Base-by-base conservation (phyloP, 1,140 invertebrate genomes). In the Drosophila dunni region DNA sequence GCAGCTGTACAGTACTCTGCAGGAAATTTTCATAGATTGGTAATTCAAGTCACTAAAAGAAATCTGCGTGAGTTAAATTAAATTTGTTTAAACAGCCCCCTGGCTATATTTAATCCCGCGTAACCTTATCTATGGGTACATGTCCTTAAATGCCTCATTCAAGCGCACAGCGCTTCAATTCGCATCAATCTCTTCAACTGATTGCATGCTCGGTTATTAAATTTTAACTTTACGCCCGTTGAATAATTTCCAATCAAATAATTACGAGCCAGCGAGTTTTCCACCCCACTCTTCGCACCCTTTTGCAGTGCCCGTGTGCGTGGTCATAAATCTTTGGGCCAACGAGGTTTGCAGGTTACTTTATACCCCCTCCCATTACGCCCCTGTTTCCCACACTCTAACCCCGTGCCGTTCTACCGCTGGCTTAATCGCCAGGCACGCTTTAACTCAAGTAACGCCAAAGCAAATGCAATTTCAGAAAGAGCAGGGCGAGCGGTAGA, bases 221-320 rank as follows among this genome's bases (percentile, higher is more conserved):
- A 79, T 79, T 79, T 76, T 73, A 64, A 73, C 66, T 67, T 79
- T 72, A 75, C 75, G 72, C 75, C 62, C 61, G 56, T 79, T 79
- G 67, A 79, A 76, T 79, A 79, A 79, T 79, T 79, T 76, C 67
- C 73, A 79, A 75, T 75, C 76, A 79, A 79, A 79, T 79, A 79
- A 79, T 79, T 79, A 76, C 76, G 50, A 76, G 44, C 66, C 61
- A 71, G 40, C 72, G 71, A 70, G 24, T 73, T 57, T 57, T 48
- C 63, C 45, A 36, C 68, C 10, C 38, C 34, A 33, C 38, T 33
- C 45, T 53, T n/a, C 45, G 24, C 34, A 34, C 4, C 33, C 29
- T 51, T 42, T 11, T 34, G 33, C 8, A 20, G 17, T 17, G 53
- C 24, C 29, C 0, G 24, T 57, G 58, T 75, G 68, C 73, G 68